Conservation (phyloP, 2,113 vertebrate genomes). For the Rhizomys pruinosus region DNA sequence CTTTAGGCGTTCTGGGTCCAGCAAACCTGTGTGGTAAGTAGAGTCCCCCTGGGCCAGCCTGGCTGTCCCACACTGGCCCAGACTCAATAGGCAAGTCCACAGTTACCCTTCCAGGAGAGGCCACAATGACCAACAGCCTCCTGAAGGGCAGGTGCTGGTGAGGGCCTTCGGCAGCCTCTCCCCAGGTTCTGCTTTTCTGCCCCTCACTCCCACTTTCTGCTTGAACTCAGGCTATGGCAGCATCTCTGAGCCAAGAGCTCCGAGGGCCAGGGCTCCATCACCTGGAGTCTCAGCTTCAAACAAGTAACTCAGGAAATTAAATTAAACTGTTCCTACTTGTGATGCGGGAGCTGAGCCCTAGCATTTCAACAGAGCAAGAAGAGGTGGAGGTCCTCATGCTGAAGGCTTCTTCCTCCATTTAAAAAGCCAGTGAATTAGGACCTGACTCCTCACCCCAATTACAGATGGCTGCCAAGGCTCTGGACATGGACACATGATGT, state of each 20-base stretch:
- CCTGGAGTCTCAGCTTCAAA: slow-evolving; percentile 28
- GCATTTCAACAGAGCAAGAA: slow-evolving; percentile 25
- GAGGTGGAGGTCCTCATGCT: neutral
- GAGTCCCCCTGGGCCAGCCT: neutral
- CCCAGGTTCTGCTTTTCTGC: neutral
- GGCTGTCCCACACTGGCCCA: neutral
- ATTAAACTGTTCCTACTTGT: neutral
- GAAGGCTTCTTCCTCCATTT: slow-evolving; percentile 36
- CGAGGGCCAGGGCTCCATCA: neutral
- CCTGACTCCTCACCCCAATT: slow-evolving; percentile 52
- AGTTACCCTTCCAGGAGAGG: slow-evolving; percentile 6
- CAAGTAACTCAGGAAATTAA: neutral
- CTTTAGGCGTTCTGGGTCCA: neutral
- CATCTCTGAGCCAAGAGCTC: neutral
- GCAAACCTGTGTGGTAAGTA: neutral
- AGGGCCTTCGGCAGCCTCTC: neutral
- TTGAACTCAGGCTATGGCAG: neutral
- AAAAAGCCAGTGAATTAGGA: slow-evolving; percentile 68
- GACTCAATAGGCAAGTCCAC: neutral
- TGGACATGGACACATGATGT: neutral
- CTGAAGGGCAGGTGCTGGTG: neutral
- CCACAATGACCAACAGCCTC: neutral
- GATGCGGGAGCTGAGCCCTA: slow-evolving; percentile 31
- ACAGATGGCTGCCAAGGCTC: neutral
- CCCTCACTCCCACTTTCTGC: neutral